A percentile compares a stretch with the other conserved stretches of the same genome.
These are phyloP conservation scores for Gallinago undulata DNA, from an alignment of 2,113 vertebrate genomes.

Conservation along the genomic window DNA sequence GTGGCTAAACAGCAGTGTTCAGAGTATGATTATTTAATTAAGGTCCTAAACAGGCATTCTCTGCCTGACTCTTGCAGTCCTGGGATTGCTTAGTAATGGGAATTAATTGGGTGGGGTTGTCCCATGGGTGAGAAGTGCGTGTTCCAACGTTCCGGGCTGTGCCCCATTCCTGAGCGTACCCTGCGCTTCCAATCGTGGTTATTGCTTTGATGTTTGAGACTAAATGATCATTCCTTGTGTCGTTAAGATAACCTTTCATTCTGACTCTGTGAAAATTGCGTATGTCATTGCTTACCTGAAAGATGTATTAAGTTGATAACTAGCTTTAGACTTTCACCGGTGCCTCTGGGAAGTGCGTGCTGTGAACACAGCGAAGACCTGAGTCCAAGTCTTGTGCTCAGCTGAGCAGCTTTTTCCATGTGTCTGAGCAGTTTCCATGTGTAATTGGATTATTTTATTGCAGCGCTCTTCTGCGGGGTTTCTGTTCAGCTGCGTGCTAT, in stretches of 20 bases:
- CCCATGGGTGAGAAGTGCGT: neutral
- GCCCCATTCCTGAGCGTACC: neutral
- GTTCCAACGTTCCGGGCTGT: neutral
- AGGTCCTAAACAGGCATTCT: neutral
- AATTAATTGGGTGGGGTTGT: neutral
- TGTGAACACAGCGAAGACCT: neutral
- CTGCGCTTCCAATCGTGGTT: neutral
- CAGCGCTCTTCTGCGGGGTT: neutral
- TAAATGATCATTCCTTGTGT: neutral
- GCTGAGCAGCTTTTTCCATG: neutral
- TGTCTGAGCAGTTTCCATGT: neutral
- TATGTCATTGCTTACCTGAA: neutral
- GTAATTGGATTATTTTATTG: neutral
- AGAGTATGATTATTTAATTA: neutral
- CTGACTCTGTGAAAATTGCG: neutral
- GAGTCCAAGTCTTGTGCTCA: neutral
- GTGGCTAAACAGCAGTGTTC: neutral
- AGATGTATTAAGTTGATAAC: neutral
- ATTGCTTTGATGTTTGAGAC: neutral
- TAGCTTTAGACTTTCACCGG: fast-evolving
- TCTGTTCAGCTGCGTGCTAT: neutral
- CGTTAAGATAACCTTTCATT: neutral
- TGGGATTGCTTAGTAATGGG: neutral
- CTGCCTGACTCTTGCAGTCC: neutral
- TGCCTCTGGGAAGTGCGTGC: neutral